These are phyloP conservation scores for Tuberolachnus salignus DNA, from an alignment of 2,888 invertebrate genomes.

Conservation along the genomic window DNA sequence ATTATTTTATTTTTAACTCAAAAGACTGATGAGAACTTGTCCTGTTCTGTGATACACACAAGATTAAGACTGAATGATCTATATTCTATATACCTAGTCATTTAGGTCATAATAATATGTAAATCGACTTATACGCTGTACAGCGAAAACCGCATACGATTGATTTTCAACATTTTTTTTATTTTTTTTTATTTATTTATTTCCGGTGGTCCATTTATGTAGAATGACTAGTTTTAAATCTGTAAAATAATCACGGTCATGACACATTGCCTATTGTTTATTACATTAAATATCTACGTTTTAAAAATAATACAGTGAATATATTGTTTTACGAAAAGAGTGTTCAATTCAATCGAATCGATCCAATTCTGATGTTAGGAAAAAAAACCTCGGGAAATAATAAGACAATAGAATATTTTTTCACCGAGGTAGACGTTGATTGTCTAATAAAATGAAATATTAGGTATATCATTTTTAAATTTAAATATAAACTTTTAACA, in stretches of 20 bases:
- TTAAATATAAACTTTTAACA: no score
- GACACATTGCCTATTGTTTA: conserved; percentile 35
- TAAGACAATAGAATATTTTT: background rate
- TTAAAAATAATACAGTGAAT: background rate
- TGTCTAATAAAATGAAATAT: background rate
- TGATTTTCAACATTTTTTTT: background rate
- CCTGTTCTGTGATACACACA: background rate
- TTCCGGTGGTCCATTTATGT: conserved; percentile 4
- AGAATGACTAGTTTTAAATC: conserved; percentile 19
- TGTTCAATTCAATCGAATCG: background rate
- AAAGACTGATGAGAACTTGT: no score
- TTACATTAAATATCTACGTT: background rate
- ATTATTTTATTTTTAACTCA: no score
- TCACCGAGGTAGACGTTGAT: background rate
- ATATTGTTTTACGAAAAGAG: background rate
- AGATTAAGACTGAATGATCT: background rate
- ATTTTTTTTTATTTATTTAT: background rate
- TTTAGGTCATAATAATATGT: background rate
- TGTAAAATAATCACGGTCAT: conserved; percentile 31
- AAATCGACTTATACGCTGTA: background rate
- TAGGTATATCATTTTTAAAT: background rate
- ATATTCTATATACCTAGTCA: no score
- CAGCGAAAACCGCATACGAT: conserved; percentile 3
- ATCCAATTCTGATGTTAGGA: background rate
- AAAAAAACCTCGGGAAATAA: background rate